Percentiles rank a stretch among this genome's conserved stretches.
Evolutionary conservation across 2,888 invertebrate species (phyloP).

Genomic region (Acanthosepion pharaonis): DNA sequence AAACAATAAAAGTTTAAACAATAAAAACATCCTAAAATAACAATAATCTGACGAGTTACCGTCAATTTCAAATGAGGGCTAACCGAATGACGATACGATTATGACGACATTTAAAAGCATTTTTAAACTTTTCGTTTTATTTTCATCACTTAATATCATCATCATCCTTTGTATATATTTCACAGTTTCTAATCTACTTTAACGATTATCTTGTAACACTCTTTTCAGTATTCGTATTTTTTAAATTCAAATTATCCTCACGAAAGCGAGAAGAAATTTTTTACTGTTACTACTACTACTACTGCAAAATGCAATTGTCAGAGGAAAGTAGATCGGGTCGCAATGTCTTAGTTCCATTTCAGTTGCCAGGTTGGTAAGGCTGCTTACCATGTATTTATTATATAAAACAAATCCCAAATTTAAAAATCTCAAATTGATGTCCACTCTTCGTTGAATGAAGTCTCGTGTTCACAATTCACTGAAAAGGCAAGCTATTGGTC

Average conservation of each 20-base stretch:
- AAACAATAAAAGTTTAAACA: too few relatives aligned
- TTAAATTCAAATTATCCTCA: background rate
- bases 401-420: too few relatives aligned
- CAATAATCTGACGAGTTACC: background rate
- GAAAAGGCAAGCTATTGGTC: background rate
- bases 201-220: background rate
- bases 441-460: background rate
- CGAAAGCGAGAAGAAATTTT: background rate
- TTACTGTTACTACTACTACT: background rate
- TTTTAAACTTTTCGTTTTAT: background rate
- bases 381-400: background rate
- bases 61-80: slow-evolving; percentile 15
- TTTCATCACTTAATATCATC: background rate
- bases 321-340: background rate
- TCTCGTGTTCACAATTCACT: background rate
- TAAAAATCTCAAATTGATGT: background rate
- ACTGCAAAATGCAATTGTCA: background rate
- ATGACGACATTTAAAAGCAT: background rate
- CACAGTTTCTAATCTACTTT: background rate
- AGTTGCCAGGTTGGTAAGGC: background rate
- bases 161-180: background rate
- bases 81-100: background rate
- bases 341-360: background rate
- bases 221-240: background rate
- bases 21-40: too few relatives aligned